Evolutionary conservation across 2,888 invertebrate genomes (phyloP).

Genomic region (Venusia cambrica): DNA sequence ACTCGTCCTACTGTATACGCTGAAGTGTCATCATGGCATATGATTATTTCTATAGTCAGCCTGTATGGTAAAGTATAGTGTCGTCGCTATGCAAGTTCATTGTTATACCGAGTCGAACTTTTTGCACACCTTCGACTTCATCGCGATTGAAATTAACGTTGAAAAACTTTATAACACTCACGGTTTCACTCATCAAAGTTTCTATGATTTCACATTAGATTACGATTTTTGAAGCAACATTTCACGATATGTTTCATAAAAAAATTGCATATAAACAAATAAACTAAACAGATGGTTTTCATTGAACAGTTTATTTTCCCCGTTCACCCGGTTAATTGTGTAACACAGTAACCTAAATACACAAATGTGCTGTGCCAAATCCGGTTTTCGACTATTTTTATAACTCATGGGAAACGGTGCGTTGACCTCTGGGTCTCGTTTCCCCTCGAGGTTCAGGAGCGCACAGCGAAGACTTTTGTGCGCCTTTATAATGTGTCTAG

Average conservation of each 20-base stretch:
- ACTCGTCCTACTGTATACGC: too few species aligned
- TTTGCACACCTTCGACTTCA: conserved; percentile 53
- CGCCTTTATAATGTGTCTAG: not conserved
- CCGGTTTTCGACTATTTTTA: conserved; percentile 51
- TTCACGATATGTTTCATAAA: conserved; percentile 14
- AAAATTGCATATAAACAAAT: conserved; percentile 13
- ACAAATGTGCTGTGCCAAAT: conserved; percentile 55
- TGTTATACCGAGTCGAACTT: conserved; percentile 48
- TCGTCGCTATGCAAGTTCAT: conserved; percentile 57
- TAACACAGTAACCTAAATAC: conserved; percentile 60
- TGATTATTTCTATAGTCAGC: too few species aligned
- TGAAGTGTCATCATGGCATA: too few species aligned
- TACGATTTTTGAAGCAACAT: too few species aligned
- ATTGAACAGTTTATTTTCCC: too few species aligned
- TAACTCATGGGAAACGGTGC: conserved; percentile 41
- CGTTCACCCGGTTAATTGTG: conserved; percentile 50
- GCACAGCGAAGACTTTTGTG: conserved; percentile 2
- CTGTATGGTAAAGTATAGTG: too few species aligned
- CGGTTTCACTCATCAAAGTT: conserved; percentile 54
- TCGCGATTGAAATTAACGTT: conserved; percentile 43
- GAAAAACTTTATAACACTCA: conserved; percentile 54
- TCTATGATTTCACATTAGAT: conserved; percentile 28
- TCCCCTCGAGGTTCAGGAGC: conserved; percentile 10
- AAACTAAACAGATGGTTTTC: conserved; percentile 39
- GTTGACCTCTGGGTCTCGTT: conserved; percentile 41